These are phyloP conservation scores for Tychaedon coryphoeus DNA, from an alignment of 2,113 vertebrate species.

Conservation along the genomic window DNA sequence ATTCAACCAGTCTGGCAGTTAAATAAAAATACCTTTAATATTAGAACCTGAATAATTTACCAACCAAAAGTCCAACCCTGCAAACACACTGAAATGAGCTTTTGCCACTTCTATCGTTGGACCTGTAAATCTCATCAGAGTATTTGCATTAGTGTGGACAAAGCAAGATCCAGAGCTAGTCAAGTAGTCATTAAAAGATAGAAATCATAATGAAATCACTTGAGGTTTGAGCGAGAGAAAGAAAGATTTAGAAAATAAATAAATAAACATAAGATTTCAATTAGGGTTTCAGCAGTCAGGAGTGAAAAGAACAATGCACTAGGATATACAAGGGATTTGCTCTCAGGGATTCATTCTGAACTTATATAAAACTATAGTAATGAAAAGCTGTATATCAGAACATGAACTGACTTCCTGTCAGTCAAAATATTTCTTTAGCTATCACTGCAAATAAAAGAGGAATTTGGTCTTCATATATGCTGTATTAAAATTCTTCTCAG, in stretches of 20 bases:
- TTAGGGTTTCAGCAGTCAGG: constrained; percentile 28
- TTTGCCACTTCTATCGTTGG: not conserved
- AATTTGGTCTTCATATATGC: constrained; percentile 16
- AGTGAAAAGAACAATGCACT: constrained; percentile 5
- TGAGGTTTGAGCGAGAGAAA: constrained; percentile 19
- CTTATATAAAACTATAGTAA: constrained; percentile 15
- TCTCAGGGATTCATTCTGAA: constrained; percentile 6
- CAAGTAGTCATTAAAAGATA: not conserved
- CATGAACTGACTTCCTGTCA: not conserved
- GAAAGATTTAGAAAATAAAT: constrained; percentile 25
- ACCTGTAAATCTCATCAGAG: not conserved
- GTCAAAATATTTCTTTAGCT: constrained; percentile 10
- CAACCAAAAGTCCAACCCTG: not conserved
- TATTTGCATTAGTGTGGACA: not conserved
- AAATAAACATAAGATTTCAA: constrained; percentile 41
- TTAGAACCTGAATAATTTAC: not conserved
- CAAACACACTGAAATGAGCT: not conserved
- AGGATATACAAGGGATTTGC: constrained; percentile 24
- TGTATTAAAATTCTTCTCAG: constrained; percentile 28
- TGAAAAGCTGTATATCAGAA: constrained; percentile 25
- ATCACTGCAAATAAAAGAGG: constrained; percentile 15
- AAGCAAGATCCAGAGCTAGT: not conserved
- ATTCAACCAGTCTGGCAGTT: not conserved
- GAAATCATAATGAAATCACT: constrained; percentile 26
- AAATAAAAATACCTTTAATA: not conserved